phyloP scores from a whole-genome alignment of 2,888 invertebrate species.

The Chironomus tentans region DNA sequence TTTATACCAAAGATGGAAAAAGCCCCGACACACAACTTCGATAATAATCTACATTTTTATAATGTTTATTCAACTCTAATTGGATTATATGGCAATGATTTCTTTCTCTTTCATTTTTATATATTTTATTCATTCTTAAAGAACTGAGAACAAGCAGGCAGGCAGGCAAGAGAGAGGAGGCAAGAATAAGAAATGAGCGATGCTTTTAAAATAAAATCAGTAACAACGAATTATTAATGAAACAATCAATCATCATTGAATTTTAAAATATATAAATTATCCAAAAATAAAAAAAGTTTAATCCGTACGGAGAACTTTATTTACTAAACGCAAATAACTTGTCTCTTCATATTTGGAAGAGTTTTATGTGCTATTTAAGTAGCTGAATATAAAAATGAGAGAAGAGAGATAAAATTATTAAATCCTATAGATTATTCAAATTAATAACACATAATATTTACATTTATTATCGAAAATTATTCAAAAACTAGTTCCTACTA shows the following conservation, averaged over 20 bases:
- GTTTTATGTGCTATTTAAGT: no score
- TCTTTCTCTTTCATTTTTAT: neutral
- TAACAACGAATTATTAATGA: slow-evolving; percentile 1
- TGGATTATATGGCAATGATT: slow-evolving; percentile 18
- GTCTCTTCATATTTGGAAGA: no score
- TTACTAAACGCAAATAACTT: no score
- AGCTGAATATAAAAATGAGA: no score
- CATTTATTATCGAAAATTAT: no score
- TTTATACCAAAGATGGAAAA: neutral
- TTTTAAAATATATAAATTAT: neutral
- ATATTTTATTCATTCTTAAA: neutral
- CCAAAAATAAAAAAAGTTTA: no score
- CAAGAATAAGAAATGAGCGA: neutral
- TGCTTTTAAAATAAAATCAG: neutral
- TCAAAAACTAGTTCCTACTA: no score
- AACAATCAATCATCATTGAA: slow-evolving; percentile 19
- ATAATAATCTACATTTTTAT: slow-evolving; percentile 23
- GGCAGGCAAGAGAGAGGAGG: neutral
- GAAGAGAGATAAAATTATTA: no score
- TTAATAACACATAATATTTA: no score
- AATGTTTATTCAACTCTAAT: slow-evolving; percentile 26
- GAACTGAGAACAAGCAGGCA: neutral
- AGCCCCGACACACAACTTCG: slow-evolving; percentile 12
- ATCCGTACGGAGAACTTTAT: no score
- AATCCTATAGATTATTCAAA: no score